Evolutionary conservation across 2,888 invertebrate genomes (phyloP).

Genomic region (Mythimna vitellina): DNA sequence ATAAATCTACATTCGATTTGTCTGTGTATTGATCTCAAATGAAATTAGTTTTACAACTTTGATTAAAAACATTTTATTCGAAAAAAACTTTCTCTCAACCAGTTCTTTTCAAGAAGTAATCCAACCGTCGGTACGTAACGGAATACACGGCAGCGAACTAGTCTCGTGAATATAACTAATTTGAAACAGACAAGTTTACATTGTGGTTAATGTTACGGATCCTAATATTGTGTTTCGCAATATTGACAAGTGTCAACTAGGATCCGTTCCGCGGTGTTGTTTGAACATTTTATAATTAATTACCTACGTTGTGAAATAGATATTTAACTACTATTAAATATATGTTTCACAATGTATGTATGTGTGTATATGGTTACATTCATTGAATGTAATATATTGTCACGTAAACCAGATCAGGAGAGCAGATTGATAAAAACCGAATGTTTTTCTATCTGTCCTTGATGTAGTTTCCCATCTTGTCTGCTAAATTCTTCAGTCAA

Average conservation of each 20-base stretch:
- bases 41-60: constrained; percentile 22
- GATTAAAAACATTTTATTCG: neutral
- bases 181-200: constrained; percentile 10
- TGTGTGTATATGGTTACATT: too few relatives aligned
- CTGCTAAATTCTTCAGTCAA: too few relatives aligned
- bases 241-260: constrained; percentile 16
- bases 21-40: neutral
- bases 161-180: constrained; percentile 3
- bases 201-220: neutral
- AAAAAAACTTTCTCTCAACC: neutral
- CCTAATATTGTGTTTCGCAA: constrained; percentile 7
- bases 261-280: constrained; percentile 17
- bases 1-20: neutral
- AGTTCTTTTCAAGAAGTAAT: neutral
- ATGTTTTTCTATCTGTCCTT: neutral
- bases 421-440: neutral
- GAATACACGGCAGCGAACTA: constrained; percentile 3
- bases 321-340: neutral
- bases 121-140: neutral
- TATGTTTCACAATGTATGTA: neutral
- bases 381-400: neutral
- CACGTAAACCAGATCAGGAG: neutral
- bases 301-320: too few relatives aligned
- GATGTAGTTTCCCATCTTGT: neutral
- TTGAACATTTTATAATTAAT: constrained; percentile 6